phyloP scores from a whole-genome alignment of 2,888 invertebrate species.

The Cataglyphis rosenhaueri region DNA sequence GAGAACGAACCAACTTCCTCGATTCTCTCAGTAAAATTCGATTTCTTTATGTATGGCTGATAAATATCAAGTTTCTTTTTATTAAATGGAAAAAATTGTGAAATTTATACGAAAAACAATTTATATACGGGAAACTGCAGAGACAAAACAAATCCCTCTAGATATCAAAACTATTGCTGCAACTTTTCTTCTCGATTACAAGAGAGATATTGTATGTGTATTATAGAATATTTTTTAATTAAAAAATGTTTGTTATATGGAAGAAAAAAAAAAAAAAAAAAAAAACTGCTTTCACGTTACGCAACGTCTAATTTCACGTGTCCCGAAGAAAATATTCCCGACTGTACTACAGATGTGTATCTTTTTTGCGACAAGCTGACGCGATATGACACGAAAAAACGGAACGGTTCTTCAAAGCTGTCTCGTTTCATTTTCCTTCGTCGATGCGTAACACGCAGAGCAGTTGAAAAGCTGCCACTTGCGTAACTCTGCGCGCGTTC shows the following conservation, averaged over 20 bases:
- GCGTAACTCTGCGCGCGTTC: conserved; percentile 33
- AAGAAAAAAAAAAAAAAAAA: background rate
- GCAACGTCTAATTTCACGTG: background rate
- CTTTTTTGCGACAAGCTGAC: conserved; percentile 7
- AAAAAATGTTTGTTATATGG: conserved; percentile 5
- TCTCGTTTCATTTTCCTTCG: conserved; percentile 18
- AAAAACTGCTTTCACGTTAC: background rate
- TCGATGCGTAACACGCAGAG: conserved; percentile 43
- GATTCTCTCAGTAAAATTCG: conserved; percentile 55
- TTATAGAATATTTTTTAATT: background rate
- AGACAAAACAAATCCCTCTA: background rate
- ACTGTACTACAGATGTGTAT: conserved; percentile 1
- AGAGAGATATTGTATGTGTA: background rate
- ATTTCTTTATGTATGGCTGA: background rate
- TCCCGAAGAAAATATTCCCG: conserved; percentile 26
- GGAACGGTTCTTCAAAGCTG: conserved; percentile 39
- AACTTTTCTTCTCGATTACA: background rate
- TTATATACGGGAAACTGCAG: background rate
- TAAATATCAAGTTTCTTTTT: conserved; percentile 11
- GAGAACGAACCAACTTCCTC: conserved; percentile 55
- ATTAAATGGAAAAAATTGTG: conserved; percentile 38
- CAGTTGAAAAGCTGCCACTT: conserved; percentile 36
- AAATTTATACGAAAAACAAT: background rate
- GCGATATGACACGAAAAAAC: conserved; percentile 18
- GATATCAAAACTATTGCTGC: background rate